Percentiles rank a stretch among this genome's conserved stretches.
phyloP scores from a whole-genome alignment of 2,113 vertebrate species.

The Podiceps cristatus region DNA sequence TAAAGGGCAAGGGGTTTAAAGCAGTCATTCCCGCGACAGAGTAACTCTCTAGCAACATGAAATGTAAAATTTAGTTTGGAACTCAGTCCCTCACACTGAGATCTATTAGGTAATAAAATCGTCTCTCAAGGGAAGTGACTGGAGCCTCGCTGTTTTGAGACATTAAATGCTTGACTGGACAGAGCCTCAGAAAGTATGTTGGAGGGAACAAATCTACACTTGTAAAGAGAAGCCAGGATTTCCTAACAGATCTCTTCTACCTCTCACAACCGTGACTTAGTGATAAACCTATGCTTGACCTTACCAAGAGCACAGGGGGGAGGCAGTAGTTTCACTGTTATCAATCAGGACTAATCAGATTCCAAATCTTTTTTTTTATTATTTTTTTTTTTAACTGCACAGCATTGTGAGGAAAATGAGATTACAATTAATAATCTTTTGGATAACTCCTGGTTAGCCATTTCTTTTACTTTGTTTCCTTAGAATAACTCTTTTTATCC shows the following conservation, averaged over 20 bases:
- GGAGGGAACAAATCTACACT: not conserved
- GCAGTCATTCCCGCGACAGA: not conserved
- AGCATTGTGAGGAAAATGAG: not conserved
- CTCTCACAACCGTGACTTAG: not conserved
- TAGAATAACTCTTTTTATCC: not conserved
- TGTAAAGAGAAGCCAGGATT: not conserved
- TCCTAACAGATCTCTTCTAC: not conserved
- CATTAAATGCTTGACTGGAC: not conserved
- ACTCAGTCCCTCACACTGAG: not conserved
- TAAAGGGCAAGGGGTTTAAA: not conserved
- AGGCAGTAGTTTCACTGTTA: not conserved
- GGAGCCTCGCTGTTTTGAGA: not conserved
- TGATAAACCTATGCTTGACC: not conserved
- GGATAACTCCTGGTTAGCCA: not conserved
- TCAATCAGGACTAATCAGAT: not conserved
- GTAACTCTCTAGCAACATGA: not conserved
- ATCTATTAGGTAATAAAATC: not conserved
- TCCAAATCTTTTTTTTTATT: accelerated
- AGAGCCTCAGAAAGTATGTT: not conserved
- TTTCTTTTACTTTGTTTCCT: not conserved
- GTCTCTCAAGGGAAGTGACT: not conserved
- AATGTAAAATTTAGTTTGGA: conserved; percentile 37
- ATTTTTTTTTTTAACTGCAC: not conserved
- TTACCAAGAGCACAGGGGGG: not conserved
- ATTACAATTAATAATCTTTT: not conserved